Evolutionary conservation across 2,888 invertebrate species (phyloP), one percentile per base, ranked within the genome.

Genomic region (Apamea anceps): DNA sequence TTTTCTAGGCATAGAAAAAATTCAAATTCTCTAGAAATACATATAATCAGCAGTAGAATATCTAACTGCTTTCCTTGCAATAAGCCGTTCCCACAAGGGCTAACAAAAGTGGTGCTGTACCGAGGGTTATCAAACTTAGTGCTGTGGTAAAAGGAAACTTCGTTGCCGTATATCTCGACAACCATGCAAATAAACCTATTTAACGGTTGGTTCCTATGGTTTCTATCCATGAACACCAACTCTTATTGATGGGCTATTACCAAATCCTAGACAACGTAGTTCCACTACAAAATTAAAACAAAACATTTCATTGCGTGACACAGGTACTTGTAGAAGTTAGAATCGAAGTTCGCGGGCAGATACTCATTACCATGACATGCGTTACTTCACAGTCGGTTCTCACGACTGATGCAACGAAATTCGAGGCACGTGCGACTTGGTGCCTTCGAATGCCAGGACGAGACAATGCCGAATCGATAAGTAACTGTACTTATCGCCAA

Each of bases 381-480:
- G 92, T 93, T 93, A 94, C 94, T 93, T 92, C 94, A 93, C 91
- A 87, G 86, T 78, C 85, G 87, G 94, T 96, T 96, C 96, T 96
- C 96, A 96, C 96, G 96, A 94, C 87, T 87, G 86, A 75, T 87
- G 89, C 89, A 91, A 92, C 91, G 67, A 89, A 89, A 96, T 96
- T 95, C 96, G 71, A 88, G 75, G 89, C 96, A 96, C 96, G 96
- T 91, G 90, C 91, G 76, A 80, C 89, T 91, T 87, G 90, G 87
- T 91, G 91, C 90, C 93, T 92, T 89, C 90, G 94, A 94, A 95
- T 95, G 95, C 94, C 94, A 94, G 92, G 92, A 93, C 93, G 91
- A 94, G 93, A 93, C 95, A 95, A 95, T 95, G 94, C 95, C 95
- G 94, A 96, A 96, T 96, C 94, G 92, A 94, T 95, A 95, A 95